Evolutionary conservation across 2,113 vertebrate species (phyloP).

Genomic region (Asarcornis scutulata): DNA sequence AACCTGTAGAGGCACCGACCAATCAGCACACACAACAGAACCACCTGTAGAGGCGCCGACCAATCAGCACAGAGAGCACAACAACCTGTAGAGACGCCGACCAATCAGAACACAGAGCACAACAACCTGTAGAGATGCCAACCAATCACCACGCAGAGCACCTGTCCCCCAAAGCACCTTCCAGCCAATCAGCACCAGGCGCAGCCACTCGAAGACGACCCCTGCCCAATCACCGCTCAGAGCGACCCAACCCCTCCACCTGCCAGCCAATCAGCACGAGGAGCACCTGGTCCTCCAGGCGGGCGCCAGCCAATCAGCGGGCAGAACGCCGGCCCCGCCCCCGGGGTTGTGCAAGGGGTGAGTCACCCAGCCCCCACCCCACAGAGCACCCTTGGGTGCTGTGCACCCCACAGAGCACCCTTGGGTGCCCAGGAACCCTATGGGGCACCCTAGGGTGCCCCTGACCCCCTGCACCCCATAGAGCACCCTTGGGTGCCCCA

Average conservation of each 20-base stretch:
- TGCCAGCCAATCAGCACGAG: background rate
- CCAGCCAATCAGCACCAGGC: background rate
- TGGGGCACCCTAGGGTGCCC: background rate
- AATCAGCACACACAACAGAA: background rate
- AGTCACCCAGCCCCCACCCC: background rate
- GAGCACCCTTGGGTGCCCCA: background rate
- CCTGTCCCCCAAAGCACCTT: background rate
- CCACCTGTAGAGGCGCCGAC: background rate
- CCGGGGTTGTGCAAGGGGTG: background rate
- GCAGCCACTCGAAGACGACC: no score
- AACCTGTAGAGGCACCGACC: accelerated
- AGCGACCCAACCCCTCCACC: no score
- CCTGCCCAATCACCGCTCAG: background rate
- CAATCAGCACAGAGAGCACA: background rate
- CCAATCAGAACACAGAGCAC: background rate
- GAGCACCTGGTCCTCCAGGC: background rate
- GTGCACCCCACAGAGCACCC: background rate
- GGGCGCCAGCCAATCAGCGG: background rate
- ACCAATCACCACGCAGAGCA: background rate
- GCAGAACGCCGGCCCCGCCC: background rate
- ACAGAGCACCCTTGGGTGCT: background rate
- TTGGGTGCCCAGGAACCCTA: background rate
- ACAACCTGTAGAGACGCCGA: no score
- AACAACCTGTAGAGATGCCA: accelerated
- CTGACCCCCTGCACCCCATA: background rate